Evolutionary conservation across 1,140 invertebrate species (phyloP), one percentile per base, ranked within the genome.

Genomic region (Lasioglossum baleicum): DNA sequence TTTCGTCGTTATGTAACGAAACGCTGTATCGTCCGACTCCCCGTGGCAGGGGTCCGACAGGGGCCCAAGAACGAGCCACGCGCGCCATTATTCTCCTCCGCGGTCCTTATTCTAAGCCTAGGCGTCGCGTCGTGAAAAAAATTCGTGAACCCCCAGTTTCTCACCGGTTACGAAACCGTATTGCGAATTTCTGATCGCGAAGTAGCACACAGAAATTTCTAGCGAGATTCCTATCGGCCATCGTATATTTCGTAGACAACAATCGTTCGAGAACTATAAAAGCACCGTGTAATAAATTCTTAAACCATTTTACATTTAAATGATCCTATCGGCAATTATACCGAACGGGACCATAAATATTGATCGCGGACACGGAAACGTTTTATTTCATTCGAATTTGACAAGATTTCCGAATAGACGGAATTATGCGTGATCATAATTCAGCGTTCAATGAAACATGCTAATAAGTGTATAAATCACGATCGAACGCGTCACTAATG

Each of bases 1-100:
- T 92, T 92, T 88, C 88, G 75, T 84, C 82, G 79, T 91, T 89
- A 85, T 81, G 86, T 89, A 89, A 90, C 69, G 66, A 61, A 68
- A 58, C 26, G 70, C 35, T 15, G 56, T 73, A 70, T 60, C 71
- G 51, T 64, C 17, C 60, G 53, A 61, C 40, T 56, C 69, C 1
- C 26, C 7, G 65, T 0, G 35, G 58, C 60, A 8, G 44, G 26
- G 44, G 26, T 48, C 44, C 44, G 10, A 48, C 8, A 44, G 70
- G 61, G 75, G 61, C 56, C 60, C 63, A 60, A 31, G 35, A 83
- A 42, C n/a, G 51, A 61, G 15, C 63, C 64, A n/a, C 40, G 15
- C 42, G 51, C 17, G 20, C 64, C 13, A 10, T 48, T 82, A 64
- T 82, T 63, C 35, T 64, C 65, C 10, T 22, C 6, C 7, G 48